phyloP scores from a whole-genome alignment of 2,113 vertebrate species.

The Brachyistius frenatus region DNA sequence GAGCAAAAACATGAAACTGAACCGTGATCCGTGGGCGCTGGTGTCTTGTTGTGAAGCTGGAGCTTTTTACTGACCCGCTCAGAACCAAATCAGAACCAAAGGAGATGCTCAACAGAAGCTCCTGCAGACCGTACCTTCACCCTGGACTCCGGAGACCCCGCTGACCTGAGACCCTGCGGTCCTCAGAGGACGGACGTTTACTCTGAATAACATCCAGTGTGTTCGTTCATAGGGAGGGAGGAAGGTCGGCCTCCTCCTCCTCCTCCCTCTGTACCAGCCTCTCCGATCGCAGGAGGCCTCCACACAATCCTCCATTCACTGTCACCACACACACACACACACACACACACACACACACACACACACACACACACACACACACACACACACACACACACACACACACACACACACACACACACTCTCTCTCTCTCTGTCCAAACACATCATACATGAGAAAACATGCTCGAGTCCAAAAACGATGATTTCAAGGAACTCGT shows the following conservation, averaged over 20 bases:
- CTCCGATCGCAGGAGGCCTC: constrained; percentile 81
- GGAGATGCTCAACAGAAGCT: neutral
- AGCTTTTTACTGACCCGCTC: too few species aligned
- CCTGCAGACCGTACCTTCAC: neutral
- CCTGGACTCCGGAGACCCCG: neutral
- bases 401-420: too few species aligned
- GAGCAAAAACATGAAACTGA: too few species aligned
- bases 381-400: constrained; percentile 12
- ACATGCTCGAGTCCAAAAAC: too few species aligned
- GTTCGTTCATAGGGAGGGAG: constrained; percentile 74
- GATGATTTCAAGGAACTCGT: too few species aligned
- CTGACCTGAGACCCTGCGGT: constrained; percentile 13
- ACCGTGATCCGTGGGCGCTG: too few species aligned
- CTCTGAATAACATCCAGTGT: constrained; percentile 82
- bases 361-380: constrained; percentile 8
- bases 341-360: constrained; percentile 29
- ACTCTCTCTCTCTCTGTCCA: too few species aligned
- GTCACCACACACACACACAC: constrained; percentile 36
- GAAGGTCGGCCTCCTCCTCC: too few species aligned
- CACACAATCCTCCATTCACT: constrained; percentile 91
- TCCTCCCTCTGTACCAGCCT: constrained; percentile 91
- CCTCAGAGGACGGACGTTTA: constrained; percentile 41
- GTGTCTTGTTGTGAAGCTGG: too few species aligned
- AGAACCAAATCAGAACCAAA: neutral
- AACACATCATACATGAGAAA: neutral